phyloP scores from a whole-genome alignment of 2,113 vertebrate genomes.

The Lophius piscatorius region DNA sequence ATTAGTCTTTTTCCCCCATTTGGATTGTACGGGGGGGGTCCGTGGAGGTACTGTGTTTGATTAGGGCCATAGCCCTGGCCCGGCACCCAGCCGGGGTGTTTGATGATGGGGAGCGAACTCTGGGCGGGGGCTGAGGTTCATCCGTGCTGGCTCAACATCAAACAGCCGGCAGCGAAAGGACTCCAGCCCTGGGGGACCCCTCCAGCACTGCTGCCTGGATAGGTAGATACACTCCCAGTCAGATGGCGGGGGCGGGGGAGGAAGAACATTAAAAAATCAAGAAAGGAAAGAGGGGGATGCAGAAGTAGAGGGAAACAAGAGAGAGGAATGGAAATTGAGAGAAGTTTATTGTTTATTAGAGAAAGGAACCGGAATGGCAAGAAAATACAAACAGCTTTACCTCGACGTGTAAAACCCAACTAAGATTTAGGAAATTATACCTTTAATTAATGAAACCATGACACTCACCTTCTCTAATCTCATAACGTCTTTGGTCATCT shows the following conservation, averaged over 20 bases:
- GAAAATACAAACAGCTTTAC: no score
- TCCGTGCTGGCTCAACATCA: conserved; percentile 71
- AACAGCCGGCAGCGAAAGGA: conserved; percentile 74
- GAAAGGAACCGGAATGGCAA: no score
- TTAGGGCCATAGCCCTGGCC: conserved; percentile 74
- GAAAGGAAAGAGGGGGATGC: neutral
- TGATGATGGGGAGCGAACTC: conserved; percentile 68
- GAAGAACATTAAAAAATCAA: neutral
- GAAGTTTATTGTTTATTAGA: no score
- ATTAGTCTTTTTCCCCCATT: conserved; percentile 67
- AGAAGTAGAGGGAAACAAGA: neutral
- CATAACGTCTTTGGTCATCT: no score
- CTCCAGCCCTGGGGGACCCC: conserved; percentile 67
- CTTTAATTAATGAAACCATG: no score
- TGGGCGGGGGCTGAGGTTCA: conserved; percentile 67
- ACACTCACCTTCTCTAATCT: no score
- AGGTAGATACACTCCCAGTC: conserved; percentile 61
- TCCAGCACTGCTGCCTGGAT: conserved; percentile 60
- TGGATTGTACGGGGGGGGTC: conserved; percentile 42
- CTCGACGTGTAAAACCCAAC: no score
- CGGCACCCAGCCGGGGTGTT: conserved; percentile 68
- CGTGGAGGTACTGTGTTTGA: conserved; percentile 60
- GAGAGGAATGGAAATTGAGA: no score
- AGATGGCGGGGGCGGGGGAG: conserved; percentile 5
- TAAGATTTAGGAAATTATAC: no score